Evolutionary conservation across 1,140 invertebrate genomes (phyloP).

Genomic region (Drosophila takahashii): DNA sequence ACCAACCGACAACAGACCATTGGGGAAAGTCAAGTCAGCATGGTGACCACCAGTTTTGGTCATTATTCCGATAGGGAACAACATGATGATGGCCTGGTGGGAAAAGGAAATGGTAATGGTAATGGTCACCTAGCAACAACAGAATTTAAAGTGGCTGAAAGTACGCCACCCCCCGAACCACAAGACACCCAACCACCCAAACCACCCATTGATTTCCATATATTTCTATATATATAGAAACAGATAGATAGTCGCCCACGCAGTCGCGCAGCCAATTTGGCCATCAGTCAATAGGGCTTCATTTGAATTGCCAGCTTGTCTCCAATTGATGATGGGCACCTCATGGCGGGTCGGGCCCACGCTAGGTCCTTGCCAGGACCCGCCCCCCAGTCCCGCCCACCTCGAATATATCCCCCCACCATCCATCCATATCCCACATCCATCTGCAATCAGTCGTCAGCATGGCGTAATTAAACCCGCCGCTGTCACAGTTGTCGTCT

Average conservation of each 20-base stretch:
- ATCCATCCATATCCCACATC: slow-evolving; percentile 1
- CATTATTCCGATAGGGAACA: slow-evolving; percentile 7
- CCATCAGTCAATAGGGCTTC: slow-evolving; percentile 77
- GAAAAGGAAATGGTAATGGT: slow-evolving; percentile 5
- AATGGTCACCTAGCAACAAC: slow-evolving; percentile 47
- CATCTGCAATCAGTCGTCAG: slow-evolving; percentile 71
- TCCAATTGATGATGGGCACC: slow-evolving; percentile 68
- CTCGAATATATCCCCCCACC: background rate
- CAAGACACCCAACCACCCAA: background rate
- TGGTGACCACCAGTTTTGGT: slow-evolving; percentile 33
- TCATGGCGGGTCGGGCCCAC: slow-evolving; percentile 25
- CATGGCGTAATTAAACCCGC: slow-evolving; percentile 75
- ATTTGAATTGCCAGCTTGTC: slow-evolving; percentile 80
- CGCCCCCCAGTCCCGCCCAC: slow-evolving; percentile 7
- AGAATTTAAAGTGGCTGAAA: slow-evolving; percentile 25
- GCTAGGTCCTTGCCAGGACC: slow-evolving; percentile 28
- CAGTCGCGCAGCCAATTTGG: slow-evolving; percentile 66
- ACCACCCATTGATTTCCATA: slow-evolving; percentile 5
- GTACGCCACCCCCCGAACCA: slow-evolving; percentile 3
- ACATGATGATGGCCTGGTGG: slow-evolving; percentile 13
- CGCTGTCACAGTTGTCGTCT: slow-evolving; percentile 50
- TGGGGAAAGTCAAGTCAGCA: slow-evolving; percentile 16
- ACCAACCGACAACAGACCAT: background rate
- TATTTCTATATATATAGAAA: background rate
- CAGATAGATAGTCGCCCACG: slow-evolving; percentile 56